Base-by-base conservation (phyloP, 2,888 invertebrate genomes). In the Lottia scabra region DNA sequence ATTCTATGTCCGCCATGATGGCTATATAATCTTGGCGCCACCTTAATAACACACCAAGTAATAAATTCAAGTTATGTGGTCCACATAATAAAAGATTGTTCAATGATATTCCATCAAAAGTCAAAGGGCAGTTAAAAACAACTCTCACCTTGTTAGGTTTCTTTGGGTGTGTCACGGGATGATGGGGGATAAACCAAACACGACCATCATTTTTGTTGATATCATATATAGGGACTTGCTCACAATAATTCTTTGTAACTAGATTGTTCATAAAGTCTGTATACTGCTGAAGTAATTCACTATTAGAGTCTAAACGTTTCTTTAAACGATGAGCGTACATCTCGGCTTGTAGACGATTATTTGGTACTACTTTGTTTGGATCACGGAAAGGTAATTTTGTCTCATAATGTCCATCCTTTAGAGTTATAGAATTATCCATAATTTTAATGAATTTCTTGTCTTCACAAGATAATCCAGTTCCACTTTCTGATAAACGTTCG, bases 21-120 rank as follows among this genome's bases (percentile, higher is more conserved):
- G 75, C 79, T n/a, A 78, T 65, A 16, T 68, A 67, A 38, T 80
- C 74, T 62, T 78, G 65, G 30, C 80, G 27, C 63, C 80, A 80
- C 27, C 77, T 67, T 2, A 73, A 44, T 16, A 80, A 63, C 12
- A 75, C 78, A 13, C 77, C 80, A 19, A 80, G n/a, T 23, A 80
- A 67, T 26, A 63, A 76, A 45, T 80, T 80, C n/a, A 68, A 75
- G 10, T 78, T 68, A 67, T 81, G 77, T 12, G 81, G 78, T 1
- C 80, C 80, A 43, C 72, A 75, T 16, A 78, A 19, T 13, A 80
- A 65, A 26, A 70, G 63, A 16, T 72, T 64, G 48, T 79, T 80
- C 19, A 80, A 65, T 10, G 77, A 78, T 1, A 70, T 56, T 2
- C 77, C 78, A 30, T 76, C 19, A 43, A 63, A 77, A 43, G 71